Evolutionary conservation across 2,888 invertebrate genomes (phyloP).

Genomic region (Vannuccia rotundouncinata): DNA sequence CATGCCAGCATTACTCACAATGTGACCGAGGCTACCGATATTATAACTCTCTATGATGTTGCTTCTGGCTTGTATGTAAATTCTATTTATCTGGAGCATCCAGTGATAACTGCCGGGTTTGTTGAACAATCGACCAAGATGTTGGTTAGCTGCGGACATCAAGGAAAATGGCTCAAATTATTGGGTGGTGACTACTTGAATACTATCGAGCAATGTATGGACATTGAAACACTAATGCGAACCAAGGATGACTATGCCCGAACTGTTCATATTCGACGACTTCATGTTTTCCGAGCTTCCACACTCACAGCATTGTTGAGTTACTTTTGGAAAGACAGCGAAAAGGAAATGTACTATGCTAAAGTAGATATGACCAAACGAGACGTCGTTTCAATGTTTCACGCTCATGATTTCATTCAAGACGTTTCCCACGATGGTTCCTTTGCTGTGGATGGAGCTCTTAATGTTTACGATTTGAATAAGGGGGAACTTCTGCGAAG

Average conservation of each 20-base stretch:
- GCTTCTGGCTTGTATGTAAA: constrained; percentile 31
- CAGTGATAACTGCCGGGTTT: constrained; percentile 29
- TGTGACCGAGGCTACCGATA: constrained; percentile 34
- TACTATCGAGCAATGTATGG: constrained; percentile 9
- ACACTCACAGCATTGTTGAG: constrained; percentile 8
- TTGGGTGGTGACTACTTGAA: constrained; percentile 33
- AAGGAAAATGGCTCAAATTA: constrained; percentile 35
- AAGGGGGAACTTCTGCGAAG: constrained; percentile 32
- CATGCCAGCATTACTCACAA: constrained; percentile 37
- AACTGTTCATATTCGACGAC: constrained; percentile 1
- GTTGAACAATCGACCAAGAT: constrained; percentile 22
- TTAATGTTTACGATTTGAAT: constrained; percentile 33
- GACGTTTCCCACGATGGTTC: constrained; percentile 37
- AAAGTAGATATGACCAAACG: constrained; percentile 37
- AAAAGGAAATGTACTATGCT: constrained; percentile 39
- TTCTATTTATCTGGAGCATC: constrained; percentile 33
- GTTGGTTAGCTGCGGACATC: constrained; percentile 36
- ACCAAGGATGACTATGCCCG: constrained; percentile 36
- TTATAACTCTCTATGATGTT: constrained; percentile 38
- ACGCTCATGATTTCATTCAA: constrained; percentile 29
- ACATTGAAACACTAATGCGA: constrained; percentile 37
- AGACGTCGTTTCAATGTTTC: constrained; percentile 35
- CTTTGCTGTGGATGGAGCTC: constrained; percentile 27
- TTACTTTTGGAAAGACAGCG: constrained; percentile 36
- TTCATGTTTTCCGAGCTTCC: constrained; percentile 31